Percentiles rank a stretch among this genome's conserved stretches.
phyloP scores from a whole-genome alignment of 2,113 vertebrate species.

The Shinisaurus crocodilurus region DNA sequence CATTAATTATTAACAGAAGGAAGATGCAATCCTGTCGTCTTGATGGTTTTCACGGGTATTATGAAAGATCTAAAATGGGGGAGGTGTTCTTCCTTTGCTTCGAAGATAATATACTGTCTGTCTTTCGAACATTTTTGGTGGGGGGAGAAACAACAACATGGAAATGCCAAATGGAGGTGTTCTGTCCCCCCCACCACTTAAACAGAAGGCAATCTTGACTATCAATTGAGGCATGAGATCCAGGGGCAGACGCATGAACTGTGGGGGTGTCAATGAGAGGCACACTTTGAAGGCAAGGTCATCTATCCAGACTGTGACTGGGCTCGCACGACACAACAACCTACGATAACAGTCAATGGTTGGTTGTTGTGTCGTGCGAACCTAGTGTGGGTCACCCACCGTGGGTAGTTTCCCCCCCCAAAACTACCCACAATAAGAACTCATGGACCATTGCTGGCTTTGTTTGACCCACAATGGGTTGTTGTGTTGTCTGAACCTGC shows the following conservation, averaged over 20 bases:
- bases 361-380: too few species aligned
- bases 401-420: too few species aligned
- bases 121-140: slow-evolving; percentile 1
- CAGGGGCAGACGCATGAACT: not conserved
- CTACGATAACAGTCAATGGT: too few species aligned
- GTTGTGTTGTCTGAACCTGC: too few species aligned
- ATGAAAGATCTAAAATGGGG: slow-evolving; percentile 48
- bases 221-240: not conserved
- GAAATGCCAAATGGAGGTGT: not conserved
- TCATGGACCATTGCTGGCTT: too few species aligned
- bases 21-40: slow-evolving; percentile 51
- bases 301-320: not conserved
- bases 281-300: not conserved
- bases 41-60: slow-evolving; percentile 55
- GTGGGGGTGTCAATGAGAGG: not conserved
- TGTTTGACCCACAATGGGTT: too few species aligned
- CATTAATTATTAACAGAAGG: slow-evolving; percentile 65
- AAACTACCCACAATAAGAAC: too few species aligned
- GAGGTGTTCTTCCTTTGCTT: slow-evolving; percentile 37
- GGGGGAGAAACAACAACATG: not conserved
- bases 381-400: too few species aligned
- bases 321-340: too few species aligned
- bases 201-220: not conserved
- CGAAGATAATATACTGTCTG: slow-evolving; percentile 32
- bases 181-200: not conserved